These are phyloP conservation scores for Crocallis elinguaria DNA, from an alignment of 2,888 invertebrate genomes.

Conservation along the genomic window DNA sequence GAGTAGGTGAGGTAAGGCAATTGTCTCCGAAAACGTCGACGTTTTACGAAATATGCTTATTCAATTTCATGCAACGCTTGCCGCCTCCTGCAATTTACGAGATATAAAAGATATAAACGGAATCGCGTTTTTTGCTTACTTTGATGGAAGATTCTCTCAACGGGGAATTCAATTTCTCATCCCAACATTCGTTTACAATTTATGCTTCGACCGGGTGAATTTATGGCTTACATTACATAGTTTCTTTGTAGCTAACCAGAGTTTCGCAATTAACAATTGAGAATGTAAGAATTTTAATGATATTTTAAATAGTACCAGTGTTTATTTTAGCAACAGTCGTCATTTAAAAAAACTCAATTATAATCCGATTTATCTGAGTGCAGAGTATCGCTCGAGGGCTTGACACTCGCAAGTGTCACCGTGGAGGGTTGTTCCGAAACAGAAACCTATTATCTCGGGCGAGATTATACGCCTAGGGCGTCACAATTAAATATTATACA, in stretches of 20 bases:
- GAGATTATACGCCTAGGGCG: conserved; percentile 86
- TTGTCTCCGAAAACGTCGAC: conserved; percentile 84
- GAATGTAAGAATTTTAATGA: too few species aligned
- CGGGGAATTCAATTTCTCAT: conserved; percentile 81
- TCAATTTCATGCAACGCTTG: conserved; percentile 86
- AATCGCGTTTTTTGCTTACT: conserved; percentile 85
- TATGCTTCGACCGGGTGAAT: conserved; percentile 64
- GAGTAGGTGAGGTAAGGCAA: conserved; percentile 85
- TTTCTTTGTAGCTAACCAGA: conserved; percentile 14
- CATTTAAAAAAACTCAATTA: conserved; percentile 78
- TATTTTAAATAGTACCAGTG: conserved; percentile 33
- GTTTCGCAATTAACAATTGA: conserved; percentile 10
- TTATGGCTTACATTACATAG: conserved; percentile 56
- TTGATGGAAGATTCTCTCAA: conserved; percentile 83
- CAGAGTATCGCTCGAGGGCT: conserved; percentile 72
- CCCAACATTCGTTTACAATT: conserved; percentile 76
- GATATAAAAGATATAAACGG: conserved; percentile 85
- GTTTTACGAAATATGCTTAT: conserved; percentile 85
- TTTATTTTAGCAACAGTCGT: conserved; percentile 58
- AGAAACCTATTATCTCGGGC: conserved; percentile 86
- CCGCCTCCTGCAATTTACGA: conserved; percentile 85
- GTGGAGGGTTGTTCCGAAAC: conserved; percentile 82
- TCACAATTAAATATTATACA: conserved; percentile 86
- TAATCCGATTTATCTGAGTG: conserved; percentile 82
- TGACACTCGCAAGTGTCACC: conserved; percentile 76